Evolutionary conservation across 2,797 vertebrate species (phyloP).

Genomic region (Gadopsis marmoratus): DNA sequence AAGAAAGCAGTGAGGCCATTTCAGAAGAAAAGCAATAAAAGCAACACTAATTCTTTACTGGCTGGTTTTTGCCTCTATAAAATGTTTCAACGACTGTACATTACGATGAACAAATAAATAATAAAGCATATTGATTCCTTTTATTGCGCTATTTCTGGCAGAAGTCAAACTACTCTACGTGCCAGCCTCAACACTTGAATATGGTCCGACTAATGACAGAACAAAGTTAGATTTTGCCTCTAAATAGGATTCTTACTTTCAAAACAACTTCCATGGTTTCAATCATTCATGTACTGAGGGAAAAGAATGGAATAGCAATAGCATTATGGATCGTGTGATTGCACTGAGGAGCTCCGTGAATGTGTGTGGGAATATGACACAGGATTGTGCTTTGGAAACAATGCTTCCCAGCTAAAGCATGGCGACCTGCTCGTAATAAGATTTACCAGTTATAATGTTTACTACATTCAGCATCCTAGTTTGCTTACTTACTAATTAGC

Average conservation of each 20-base stretch:
- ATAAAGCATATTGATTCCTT: slow-evolving; percentile 62
- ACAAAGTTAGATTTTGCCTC: slow-evolving; percentile 28
- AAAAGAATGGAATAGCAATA: slow-evolving; percentile 2
- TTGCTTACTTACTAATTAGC: neutral
- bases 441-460: neutral
- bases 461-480: neutral
- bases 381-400: neutral
- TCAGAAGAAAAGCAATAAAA: slow-evolving; percentile 72
- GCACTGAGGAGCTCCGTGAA: neutral
- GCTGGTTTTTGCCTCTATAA: slow-evolving; percentile 58
- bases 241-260: neutral
- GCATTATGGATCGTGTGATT: slow-evolving; percentile 3
- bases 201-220: slow-evolving; percentile 11
- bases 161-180: slow-evolving; percentile 12
- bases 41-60: slow-evolving; percentile 63
- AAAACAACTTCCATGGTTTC: slow-evolving; percentile 31
- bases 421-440: neutral
- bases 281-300: neutral
- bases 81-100: slow-evolving; percentile 60
- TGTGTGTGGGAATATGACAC: neutral
- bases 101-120: slow-evolving; percentile 64
- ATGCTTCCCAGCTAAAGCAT: neutral
- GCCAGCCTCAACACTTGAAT: slow-evolving; percentile 34
- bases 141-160: slow-evolving; percentile 52
- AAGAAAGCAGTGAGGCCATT: slow-evolving; percentile 59